Evolutionary conservation across 1,140 invertebrate genomes (phyloP).

Genomic region (Diorhabda elongata): DNA sequence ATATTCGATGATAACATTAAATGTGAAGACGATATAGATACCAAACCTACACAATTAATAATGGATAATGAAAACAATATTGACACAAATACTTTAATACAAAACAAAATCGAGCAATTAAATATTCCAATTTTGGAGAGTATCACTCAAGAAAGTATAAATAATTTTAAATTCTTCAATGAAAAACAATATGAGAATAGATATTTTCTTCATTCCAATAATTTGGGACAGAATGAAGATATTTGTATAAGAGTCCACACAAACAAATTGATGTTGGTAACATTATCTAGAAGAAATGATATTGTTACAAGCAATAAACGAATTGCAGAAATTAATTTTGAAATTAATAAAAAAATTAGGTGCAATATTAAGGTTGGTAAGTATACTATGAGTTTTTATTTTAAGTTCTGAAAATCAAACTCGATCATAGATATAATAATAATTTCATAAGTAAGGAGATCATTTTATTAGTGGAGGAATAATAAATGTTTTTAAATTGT

Average conservation of each 20-base stretch:
- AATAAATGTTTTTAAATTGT: too few species aligned
- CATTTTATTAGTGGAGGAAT: too few species aligned
- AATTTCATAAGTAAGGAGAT: too few species aligned
- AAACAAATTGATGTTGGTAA: constrained; percentile 13
- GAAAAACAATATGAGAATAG: constrained; percentile 11
- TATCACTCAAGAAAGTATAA: constrained; percentile 1
- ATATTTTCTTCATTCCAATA: constrained; percentile 8
- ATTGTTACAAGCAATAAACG: constrained; percentile 3
- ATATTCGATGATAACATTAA: too few species aligned
- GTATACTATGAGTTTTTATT: too few species aligned
- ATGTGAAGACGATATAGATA: too few species aligned
- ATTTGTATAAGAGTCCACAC: constrained; percentile 9
- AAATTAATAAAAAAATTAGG: constrained; percentile 6
- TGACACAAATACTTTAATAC: too few species aligned
- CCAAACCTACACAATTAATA: too few species aligned
- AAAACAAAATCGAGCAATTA: constrained; percentile 27
- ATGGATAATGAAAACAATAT: too few species aligned
- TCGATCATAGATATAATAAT: too few species aligned
- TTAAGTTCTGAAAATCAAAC: too few species aligned
- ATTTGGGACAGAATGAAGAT: constrained; percentile 5
- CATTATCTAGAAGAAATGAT: constrained; percentile 2
- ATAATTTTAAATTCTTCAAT: constrained; percentile 8
- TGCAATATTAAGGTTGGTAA: background rate
- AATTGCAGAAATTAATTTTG: constrained; percentile 10
- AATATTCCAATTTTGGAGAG: background rate